A percentile compares a stretch with the other conserved stretches of the same genome.
Conservation (phyloP, 2,113 vertebrate genomes). For the Neodontobutis hainanensis region DNA sequence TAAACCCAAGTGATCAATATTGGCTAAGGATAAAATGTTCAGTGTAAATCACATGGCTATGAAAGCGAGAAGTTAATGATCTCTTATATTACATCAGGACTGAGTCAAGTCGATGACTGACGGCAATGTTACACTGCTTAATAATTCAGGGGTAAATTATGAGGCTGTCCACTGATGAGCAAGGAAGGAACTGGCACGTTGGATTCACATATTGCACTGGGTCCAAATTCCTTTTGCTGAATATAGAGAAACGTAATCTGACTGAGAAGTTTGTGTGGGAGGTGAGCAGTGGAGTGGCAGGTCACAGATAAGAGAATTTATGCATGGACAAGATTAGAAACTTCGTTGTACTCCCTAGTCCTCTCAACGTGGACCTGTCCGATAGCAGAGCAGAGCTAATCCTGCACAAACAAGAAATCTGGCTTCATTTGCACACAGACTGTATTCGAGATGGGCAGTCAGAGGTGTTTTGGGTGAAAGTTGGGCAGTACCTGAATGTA, state of each 20-base stretch:
- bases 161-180: conserved; percentile 4
- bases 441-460: not conserved
- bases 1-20: conserved; percentile 22
- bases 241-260: conserved; percentile 27
- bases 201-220: not conserved
- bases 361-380: conserved; percentile 22
- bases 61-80: conserved; percentile 36
- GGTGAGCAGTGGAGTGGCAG: conserved; percentile 23
- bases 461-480: no score
- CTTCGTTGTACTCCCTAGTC: conserved; percentile 29
- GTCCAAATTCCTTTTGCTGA: not conserved
- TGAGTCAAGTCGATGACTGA: conserved; percentile 26
- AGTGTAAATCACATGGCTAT: conserved; percentile 14
- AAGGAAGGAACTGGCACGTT: not conserved
- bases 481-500: not conserved
- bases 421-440: conserved; percentile 25
- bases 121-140: conserved; percentile 16
- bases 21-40: conserved; percentile 23
- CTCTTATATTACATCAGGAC: conserved; percentile 27
- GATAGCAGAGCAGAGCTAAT: conserved; percentile 50
- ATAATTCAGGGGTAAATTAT: conserved; percentile 24
- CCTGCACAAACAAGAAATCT: conserved; percentile 36
- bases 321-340: conserved; percentile 53
- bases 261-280: conserved; percentile 34
- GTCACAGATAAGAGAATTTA: conserved; percentile 49